Conservation (phyloP, 1,140 invertebrate genomes). For the Drosophila guanche region DNA sequence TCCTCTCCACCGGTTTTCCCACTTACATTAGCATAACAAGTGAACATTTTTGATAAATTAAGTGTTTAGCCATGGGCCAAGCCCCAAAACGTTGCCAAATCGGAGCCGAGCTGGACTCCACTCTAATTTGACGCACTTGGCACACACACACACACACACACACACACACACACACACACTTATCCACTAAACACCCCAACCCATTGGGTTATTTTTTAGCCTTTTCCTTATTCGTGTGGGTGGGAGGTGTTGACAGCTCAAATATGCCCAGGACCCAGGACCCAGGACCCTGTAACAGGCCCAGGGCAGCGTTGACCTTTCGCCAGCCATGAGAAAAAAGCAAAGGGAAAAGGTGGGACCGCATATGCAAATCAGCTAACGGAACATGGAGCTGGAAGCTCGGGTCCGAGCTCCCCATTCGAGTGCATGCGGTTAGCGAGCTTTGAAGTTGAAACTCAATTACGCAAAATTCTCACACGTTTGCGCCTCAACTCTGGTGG, state of each 20-base stretch:
- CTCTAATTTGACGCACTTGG: slow-evolving; percentile 53
- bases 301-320: slow-evolving; percentile 60
- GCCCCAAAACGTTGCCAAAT: slow-evolving; percentile 2
- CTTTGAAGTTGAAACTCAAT: slow-evolving; percentile 81
- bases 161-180: neutral
- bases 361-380: slow-evolving; percentile 74
- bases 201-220: slow-evolving; percentile 10
- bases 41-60: slow-evolving; percentile 74
- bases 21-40: slow-evolving; percentile 75
- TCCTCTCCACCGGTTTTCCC: slow-evolving; percentile 26
- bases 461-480: slow-evolving; percentile 81
- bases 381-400: neutral
- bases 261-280: slow-evolving; percentile 54
- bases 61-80: slow-evolving; percentile 70
- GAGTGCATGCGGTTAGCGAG: slow-evolving; percentile 73
- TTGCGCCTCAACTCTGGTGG: slow-evolving; percentile 39
- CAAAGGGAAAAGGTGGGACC: slow-evolving; percentile 30
- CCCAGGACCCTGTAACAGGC: neutral
- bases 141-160: slow-evolving; percentile 19
- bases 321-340: slow-evolving; percentile 11
- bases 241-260: slow-evolving; percentile 71
- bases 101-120: slow-evolving; percentile 2
- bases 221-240: slow-evolving; percentile 1
- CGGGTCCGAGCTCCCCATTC: slow-evolving; percentile 25
- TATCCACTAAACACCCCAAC: neutral